Evolutionary conservation across 2,797 vertebrate species (phyloP).

Genomic region (Ispidina picta): DNA sequence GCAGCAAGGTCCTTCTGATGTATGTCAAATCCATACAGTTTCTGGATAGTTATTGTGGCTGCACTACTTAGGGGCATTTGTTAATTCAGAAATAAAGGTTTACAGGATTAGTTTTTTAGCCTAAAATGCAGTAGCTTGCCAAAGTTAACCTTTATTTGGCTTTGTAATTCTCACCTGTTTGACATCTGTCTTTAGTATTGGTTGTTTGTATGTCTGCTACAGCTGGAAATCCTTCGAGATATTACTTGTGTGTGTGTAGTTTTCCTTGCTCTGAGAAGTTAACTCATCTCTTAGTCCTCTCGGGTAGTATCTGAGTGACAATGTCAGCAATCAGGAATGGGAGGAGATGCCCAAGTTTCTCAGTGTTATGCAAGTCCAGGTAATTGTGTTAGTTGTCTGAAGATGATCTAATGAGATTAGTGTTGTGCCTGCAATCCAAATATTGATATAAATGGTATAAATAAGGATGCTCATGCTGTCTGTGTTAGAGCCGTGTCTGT

Average conservation of each 20-base stretch:
- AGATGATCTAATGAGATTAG: background rate
- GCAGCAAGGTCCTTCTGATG: background rate
- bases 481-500: background rate
- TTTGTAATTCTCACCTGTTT: background rate
- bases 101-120: background rate
- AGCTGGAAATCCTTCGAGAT: background rate
- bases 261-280: background rate
- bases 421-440: background rate
- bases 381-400: constrained; percentile 6
- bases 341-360: background rate
- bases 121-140: background rate
- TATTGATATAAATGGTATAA: background rate
- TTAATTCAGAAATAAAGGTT: background rate
- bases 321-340: background rate
- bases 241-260: background rate
- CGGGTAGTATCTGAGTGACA: background rate
- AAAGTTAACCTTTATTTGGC: background rate
- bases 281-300: background rate
- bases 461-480: background rate
- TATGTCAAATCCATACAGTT: background rate
- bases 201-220: background rate
- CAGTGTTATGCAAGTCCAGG: background rate
- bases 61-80: background rate
- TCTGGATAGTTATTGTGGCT: background rate
- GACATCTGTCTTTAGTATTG: background rate